Evolutionary conservation across 2,888 invertebrate species (phyloP).

Genomic region (Polydesmus complanatus): DNA sequence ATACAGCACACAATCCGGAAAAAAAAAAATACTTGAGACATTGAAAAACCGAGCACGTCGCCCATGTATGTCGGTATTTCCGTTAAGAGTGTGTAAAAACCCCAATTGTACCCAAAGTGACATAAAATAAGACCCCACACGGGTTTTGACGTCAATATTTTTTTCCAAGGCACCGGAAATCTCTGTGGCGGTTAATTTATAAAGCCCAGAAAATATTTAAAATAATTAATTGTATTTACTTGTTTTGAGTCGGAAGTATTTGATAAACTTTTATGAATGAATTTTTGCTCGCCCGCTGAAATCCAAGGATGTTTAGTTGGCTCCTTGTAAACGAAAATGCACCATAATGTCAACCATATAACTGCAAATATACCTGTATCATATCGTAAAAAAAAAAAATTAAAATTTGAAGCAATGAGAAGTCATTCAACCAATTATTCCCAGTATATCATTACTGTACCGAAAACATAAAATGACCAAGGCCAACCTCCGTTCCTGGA

Average conservation of each 20-base stretch:
- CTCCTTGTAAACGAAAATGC: neutral
- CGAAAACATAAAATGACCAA: neutral
- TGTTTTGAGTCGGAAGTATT: neutral
- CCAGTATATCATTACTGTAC: neutral
- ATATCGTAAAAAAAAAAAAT: too few species aligned
- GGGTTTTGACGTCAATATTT: conserved; percentile 31
- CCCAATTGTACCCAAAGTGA: conserved; percentile 56
- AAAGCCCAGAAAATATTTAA: neutral
- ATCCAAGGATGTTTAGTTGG: neutral
- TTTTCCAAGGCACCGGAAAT: conserved; percentile 31
- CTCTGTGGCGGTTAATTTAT: neutral
- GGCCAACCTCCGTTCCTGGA: neutral
- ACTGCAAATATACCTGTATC: neutral
- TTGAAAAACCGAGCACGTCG: conserved; percentile 52
- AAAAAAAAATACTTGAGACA: too few species aligned
- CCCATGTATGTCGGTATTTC: conserved; percentile 68
- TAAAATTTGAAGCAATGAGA: too few species aligned
- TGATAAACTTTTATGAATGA: neutral
- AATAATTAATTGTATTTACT: too few species aligned
- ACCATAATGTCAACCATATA: neutral
- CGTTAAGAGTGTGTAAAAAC: conserved; percentile 68
- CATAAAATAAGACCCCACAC: conserved; percentile 36
- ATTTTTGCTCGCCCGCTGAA: neutral
- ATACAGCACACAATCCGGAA: too few species aligned
- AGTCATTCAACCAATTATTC: neutral